phyloP scores from a whole-genome alignment of 2,888 invertebrate genomes.

The Pseudanteris insignis region DNA sequence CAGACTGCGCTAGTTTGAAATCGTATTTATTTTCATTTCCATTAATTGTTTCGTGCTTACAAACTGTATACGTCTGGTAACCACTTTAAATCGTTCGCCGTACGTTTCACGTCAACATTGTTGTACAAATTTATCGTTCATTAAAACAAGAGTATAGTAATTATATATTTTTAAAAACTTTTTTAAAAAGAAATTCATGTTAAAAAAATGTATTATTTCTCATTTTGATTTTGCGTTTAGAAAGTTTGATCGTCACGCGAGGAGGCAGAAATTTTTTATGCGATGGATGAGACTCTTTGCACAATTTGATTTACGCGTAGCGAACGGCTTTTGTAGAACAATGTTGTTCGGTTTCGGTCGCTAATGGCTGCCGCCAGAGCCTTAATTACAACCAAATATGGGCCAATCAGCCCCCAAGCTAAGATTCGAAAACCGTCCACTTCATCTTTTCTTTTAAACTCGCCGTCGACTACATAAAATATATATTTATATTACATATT shows the following conservation, averaged over 20 bases:
- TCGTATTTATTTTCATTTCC: constrained; percentile 14
- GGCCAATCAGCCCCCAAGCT: constrained; percentile 54
- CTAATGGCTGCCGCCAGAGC: constrained; percentile 56
- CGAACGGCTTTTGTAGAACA: constrained; percentile 50
- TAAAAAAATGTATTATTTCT: too few relatives aligned
- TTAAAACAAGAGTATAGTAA: too few relatives aligned
- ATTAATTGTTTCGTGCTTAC: constrained; percentile 24
- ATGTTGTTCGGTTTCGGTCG: constrained; percentile 55
- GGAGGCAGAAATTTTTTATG: constrained; percentile 25
- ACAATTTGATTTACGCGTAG: constrained; percentile 53
- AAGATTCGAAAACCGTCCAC: constrained; percentile 44
- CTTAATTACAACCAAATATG: constrained; percentile 60
- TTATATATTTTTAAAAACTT: too few relatives aligned
- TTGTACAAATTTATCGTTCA: too few relatives aligned
- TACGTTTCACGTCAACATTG: too few relatives aligned
- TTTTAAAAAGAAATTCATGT: neutral
- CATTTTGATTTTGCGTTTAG: too few relatives aligned
- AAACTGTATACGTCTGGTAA: too few relatives aligned
- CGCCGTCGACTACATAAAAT: constrained; percentile 38
- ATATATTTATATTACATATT: constrained; percentile 41
- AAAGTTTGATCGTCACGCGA: constrained; percentile 18
- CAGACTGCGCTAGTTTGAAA: constrained; percentile 21
- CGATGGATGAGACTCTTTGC: constrained; percentile 41
- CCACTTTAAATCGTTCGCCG: too few relatives aligned
- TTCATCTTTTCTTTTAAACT: constrained; percentile 42